Evolutionary conservation across 2,888 invertebrate genomes (phyloP), one percentile per base, ranked within the genome.

Genomic region (Lottia gigantea): DNA sequence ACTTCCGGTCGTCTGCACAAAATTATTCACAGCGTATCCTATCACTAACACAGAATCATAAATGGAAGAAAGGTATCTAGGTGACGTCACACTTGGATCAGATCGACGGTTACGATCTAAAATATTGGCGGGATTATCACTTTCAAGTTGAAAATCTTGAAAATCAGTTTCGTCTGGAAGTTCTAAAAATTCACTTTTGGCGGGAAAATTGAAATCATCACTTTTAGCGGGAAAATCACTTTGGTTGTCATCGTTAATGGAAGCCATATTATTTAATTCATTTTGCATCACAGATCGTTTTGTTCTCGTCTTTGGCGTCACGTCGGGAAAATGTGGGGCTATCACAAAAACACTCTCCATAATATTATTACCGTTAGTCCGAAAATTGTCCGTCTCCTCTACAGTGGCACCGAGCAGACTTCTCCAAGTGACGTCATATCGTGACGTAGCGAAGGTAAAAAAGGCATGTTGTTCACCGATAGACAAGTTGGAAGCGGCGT

Each of bases 401-500:
- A 23, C 19, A 0, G 55, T 19, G 0, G 55, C 55, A 55, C 55
- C 23, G 12, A 55, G 23, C 4, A 55, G 14, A 55, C 55, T 55
- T 23, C 15, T 19, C 55, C 55, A 55, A 11, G 55, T 55, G 61
- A 66, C 64, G 45, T 67, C 61, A 61, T 66, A 69, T 11, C 71
- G 71, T 40, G 71, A 61, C 26, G 64, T 64, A 46, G 72, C 63
- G n/a, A 69, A 23, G 11, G 69, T 40, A 62, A 80, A 78, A 49
- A 75, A 71, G 0, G 76, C 76, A 55, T 77, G 75, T 45, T 70
- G 23, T 16, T 64, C 46, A 23, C 64, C 62, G 47, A 71, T 65
- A 3, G 65, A 66, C 64, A 61, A 40, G 3, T 31, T 68, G 46
- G 72, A 72, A 46, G 74, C 73, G n/a, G 62, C 62, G 8, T 65